Base-by-base conservation (phyloP, 2,113 vertebrate species). In the Panurus biarmicus region DNA sequence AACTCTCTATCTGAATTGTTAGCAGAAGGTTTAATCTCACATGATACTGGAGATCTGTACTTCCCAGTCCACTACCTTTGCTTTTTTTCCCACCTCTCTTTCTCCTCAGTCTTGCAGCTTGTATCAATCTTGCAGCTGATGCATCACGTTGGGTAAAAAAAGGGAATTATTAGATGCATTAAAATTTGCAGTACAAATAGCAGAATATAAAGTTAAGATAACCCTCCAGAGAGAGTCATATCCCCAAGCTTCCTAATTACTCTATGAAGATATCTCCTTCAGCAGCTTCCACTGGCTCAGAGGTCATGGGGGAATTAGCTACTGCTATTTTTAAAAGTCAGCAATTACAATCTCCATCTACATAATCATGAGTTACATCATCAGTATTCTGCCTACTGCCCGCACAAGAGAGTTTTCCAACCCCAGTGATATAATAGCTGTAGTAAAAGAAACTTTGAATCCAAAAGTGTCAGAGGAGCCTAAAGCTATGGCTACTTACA, bases 321-420 rank as follows among this genome's bases (percentile, higher is more conserved):
- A 71, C 65, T 73, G 48, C 69, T 85, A 88, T 93, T 96, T 94
- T 95, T 91, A 84, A 60, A 92, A 96, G 75, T 93, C 85, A 95
- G 67, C 82, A 96, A 92, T 96, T 96, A 91, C 51, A 75, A 47
- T 28, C 22, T 89, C 24, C 87, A 87, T 90, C 86, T 96, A 50
- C 89, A 97, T 95, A 95, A 69, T 92, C 62, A 90, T 70, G 74
- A 95, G 73, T 94, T 95, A 90, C 80, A 89, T 97, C 69, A 95
- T 94, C 84, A 94, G 23, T 58, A 92, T 96, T 95, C 67, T 93
- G 23, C 11, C 62, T 44, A 93, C n/a, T 74, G 79, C 50, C 69
- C 82, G 35, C 60, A 61, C 23, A 44, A 65, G 82, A 96, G 85
- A 17, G 25, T 82, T 93, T 94, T 87, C 71, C 77, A 87, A 56